Conservation (phyloP, 92 coral and sea anemone species). For the Palythoa caribaeorum region DNA sequence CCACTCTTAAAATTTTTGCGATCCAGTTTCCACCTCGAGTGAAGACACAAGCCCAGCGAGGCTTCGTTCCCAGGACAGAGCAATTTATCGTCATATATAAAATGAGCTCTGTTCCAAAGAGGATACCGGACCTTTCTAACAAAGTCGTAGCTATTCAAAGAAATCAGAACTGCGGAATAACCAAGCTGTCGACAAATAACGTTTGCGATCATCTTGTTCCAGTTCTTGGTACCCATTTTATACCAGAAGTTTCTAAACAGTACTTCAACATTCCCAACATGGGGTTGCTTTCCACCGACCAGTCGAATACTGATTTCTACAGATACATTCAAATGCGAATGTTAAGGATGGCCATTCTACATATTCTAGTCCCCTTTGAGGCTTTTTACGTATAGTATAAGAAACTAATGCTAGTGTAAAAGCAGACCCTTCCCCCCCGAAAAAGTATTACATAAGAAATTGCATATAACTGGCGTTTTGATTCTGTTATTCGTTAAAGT, state of each 20-base stretch:
- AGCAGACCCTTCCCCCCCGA: no score
- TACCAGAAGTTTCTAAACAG: not conserved
- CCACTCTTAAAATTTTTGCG: not conserved
- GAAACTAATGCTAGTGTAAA: no score
- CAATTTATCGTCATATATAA: not conserved
- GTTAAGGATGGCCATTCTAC: no score
- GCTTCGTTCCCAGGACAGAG: not conserved
- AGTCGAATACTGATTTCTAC: conserved; percentile 1
- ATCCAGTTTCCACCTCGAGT: not conserved
- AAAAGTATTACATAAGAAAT: no score
- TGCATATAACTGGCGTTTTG: no score
- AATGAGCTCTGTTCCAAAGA: not conserved
- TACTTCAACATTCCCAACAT: conserved; percentile 15
- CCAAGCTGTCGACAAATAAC: conserved; percentile 37
- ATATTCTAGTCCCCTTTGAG: no score
- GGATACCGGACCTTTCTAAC: not conserved
- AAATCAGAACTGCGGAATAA: not conserved
- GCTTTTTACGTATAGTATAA: no score
- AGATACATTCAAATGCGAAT: no score
- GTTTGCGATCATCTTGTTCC: not conserved
- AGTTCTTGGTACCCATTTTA: not conserved
- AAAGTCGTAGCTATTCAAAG: not conserved
- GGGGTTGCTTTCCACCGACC: not conserved
- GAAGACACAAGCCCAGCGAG: conserved; percentile 1
- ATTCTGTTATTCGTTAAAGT: no score